phyloP scores from a whole-genome alignment of 2,888 invertebrate genomes.

The Zaprionus lineosus region DNA sequence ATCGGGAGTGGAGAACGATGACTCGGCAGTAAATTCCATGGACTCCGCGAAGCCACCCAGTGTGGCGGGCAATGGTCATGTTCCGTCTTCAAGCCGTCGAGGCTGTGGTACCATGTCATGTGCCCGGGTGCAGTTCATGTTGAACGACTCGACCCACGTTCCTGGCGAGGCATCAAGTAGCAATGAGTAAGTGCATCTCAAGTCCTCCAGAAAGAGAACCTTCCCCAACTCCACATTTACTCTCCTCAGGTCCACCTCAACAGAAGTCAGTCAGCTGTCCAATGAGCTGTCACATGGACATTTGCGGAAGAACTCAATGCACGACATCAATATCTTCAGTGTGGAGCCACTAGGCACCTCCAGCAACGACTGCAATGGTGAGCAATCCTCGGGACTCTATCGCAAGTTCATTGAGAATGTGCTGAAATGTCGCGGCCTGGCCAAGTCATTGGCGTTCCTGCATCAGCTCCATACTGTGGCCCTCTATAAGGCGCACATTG shows the following conservation, averaged over 20 bases:
- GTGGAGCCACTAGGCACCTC: conserved; percentile 84
- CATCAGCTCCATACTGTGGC: conserved; percentile 88
- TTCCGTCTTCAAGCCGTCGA: conserved; percentile 37
- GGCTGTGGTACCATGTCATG: conserved; percentile 59
- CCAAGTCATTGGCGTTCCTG: conserved; percentile 91
- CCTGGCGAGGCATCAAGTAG: conserved; percentile 82
- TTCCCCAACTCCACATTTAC: neutral
- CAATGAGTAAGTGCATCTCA: conserved; percentile 80
- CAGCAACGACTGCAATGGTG: conserved; percentile 83
- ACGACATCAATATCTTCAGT: conserved; percentile 83
- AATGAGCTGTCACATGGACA: conserved; percentile 62
- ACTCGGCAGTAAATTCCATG: conserved; percentile 79
- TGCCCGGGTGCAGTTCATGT: conserved; percentile 81
- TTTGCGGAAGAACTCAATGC: conserved; percentile 77
- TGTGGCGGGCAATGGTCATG: conserved; percentile 39
- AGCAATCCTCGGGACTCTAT: conserved; percentile 84
- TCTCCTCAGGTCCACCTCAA: conserved; percentile 75
- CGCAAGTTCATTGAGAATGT: conserved; percentile 94
- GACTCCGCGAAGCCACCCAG: conserved; percentile 74
- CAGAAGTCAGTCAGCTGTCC: conserved; percentile 78
- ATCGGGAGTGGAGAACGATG: conserved; percentile 81
- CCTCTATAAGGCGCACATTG: conserved; percentile 88
- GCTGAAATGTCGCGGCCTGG: conserved; percentile 92
- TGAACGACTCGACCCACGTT: conserved; percentile 78
- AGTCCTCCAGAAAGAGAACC: neutral